Conservation (phyloP, 2,888 invertebrate genomes). For the Sarcophaga subvicina region DNA sequence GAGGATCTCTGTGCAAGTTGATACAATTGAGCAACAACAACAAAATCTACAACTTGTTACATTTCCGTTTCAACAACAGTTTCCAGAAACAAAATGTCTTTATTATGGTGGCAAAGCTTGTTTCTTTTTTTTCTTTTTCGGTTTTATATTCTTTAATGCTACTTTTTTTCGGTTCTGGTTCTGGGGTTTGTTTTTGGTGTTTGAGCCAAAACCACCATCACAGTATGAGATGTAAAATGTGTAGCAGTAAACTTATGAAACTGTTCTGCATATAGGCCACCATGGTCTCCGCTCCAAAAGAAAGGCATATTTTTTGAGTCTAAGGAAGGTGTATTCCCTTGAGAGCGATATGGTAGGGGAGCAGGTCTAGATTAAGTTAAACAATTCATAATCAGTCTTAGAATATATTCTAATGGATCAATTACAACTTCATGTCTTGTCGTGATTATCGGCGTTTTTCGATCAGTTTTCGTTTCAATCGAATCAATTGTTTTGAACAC, state of each 20-base stretch:
- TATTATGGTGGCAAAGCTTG: conserved; percentile 45
- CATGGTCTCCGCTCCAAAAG: too few species aligned
- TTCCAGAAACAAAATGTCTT: conserved; percentile 61
- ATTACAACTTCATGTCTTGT: too few species aligned
- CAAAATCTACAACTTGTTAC: conserved; percentile 63
- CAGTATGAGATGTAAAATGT: background rate
- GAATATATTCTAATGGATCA: too few species aligned
- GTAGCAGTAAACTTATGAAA: background rate
- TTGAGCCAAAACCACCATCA: conserved; percentile 6
- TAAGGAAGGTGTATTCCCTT: too few species aligned
- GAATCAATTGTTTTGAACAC: too few species aligned
- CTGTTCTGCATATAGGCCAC: too few species aligned
- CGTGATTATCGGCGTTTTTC: too few species aligned
- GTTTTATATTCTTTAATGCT: conserved; percentile 5
- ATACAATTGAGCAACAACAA: conserved; percentile 44
- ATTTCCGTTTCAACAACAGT: conserved; percentile 62
- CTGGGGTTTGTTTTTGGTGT: conserved; percentile 12
- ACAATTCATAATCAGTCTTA: too few species aligned
- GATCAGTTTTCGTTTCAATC: too few species aligned
- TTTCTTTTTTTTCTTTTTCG: conserved; percentile 11
- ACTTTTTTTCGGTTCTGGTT: background rate
- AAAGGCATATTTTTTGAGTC: too few species aligned
- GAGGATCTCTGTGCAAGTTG: conserved; percentile 13
- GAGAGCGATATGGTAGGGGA: too few species aligned
- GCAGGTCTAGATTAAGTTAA: too few species aligned